Evolutionary conservation across 2,797 vertebrate species (phyloP), one percentile per base, ranked within the genome.

Genomic region (Phalloptychus januarius): DNA sequence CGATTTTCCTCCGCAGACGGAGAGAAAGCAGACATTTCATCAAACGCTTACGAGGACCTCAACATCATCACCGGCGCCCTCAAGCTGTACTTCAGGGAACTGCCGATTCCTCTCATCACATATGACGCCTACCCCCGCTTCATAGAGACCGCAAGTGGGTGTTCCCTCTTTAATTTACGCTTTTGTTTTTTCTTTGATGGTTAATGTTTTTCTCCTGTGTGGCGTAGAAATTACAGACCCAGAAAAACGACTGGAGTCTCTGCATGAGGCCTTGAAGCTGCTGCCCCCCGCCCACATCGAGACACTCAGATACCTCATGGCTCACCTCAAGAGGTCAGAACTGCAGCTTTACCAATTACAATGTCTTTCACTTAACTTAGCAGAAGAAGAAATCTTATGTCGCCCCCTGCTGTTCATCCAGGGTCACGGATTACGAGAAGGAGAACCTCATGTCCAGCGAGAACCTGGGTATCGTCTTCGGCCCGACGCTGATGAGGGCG

Each of bases 81-180:
- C 89, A 99, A 99, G 92, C 96, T 99, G 80, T 99, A 99, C 96
- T 99, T 99, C 97, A 96, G 98, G 95, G 98, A 99, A 90, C 95
- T 99, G 90, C 98, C 98, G 7, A 99, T 99, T 91, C 98, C 98
- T 63, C 96, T 99, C 91, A 99, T 99, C 94, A 98, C 98, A 0
- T 99, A 98, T 10, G 98, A 99, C 48, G 98, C 98, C 88, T 98
- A 99, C 92, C 98, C 98, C 56, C 97, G 96, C 90, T 99, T 99
- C 93, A 98, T 99, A 79, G 98, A 99, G 78, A 96, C 97, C 79
- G 97, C 96, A 94, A 98, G 98, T 99, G 95, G 94, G 98, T 96
- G 52, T 48, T 36, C 6, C 6, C 15, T 23, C n/a, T 28, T 42
- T 42, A n/a, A 40, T 13, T 13, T n/a, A 13, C 4, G 36, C 1